phyloP scores from a whole-genome alignment of 2,113 vertebrate species.

The Ploceus nigricollis region DNA sequence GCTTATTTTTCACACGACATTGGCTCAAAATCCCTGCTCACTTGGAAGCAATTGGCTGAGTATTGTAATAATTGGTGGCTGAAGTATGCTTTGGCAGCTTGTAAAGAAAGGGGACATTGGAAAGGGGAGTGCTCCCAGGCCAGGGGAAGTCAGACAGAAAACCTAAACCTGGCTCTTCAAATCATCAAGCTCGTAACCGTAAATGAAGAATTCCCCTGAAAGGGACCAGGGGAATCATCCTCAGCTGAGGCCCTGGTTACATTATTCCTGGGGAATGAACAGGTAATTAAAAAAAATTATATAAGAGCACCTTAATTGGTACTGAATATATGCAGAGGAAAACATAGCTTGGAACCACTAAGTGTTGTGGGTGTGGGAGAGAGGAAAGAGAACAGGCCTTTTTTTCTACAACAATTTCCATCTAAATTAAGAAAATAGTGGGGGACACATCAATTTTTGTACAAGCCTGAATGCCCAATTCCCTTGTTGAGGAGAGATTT shows the following conservation, averaged over 20 bases:
- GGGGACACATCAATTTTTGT: neutral
- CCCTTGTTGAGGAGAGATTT: neutral
- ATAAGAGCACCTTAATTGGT: neutral
- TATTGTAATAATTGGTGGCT: neutral
- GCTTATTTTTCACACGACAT: neutral
- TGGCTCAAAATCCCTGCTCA: neutral
- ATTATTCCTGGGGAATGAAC: neutral
- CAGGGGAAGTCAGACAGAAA: neutral
- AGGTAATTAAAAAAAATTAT: neutral
- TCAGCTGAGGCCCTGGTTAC: neutral
- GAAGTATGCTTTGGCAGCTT: neutral
- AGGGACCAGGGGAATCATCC: neutral
- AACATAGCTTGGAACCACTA: neutral
- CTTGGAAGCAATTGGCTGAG: neutral
- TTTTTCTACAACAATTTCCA: neutral
- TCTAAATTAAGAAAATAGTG: neutral
- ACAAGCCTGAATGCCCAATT: neutral
- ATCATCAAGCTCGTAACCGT: neutral
- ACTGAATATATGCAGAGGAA: neutral
- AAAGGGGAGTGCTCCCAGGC: neutral
- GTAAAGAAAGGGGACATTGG: neutral
- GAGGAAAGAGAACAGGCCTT: neutral
- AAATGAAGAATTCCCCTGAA: neutral
- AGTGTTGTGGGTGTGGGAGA: neutral
- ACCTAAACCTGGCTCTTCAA: neutral